Base-by-base conservation (phyloP, 2,113 vertebrate species). In the Nycticorax nycticorax region DNA sequence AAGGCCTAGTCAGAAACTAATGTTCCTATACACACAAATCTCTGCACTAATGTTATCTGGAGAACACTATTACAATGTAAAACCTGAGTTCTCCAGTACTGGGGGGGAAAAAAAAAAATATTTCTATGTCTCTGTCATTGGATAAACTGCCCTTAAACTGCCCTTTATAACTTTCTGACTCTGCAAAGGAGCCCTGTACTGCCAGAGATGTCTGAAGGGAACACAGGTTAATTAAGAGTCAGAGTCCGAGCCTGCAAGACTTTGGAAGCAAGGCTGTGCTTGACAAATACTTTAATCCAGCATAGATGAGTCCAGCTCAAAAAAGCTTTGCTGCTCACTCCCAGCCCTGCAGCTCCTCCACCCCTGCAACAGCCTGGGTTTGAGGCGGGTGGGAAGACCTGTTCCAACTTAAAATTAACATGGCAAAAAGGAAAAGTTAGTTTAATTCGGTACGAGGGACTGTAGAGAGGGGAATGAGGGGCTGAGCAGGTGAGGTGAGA, bases 361-460 rank as follows among this genome's bases (percentile, higher is more conserved):
- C 14, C 16, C 30, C 16, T 59, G 30, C 32, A 43, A n/a, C 39
- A 69, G 8, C 10, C 21, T 48, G 35, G 14, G 9, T 62, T 33
- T 2, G 0, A 53, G 10, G 3, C 1, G 2, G 41, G 35, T 27
- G 27, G 45, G 16, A 74, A 17, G 39, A 57, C 23, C 6, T 37
- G 15, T 30, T 80, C 12, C 27, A 53, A 33, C 3, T 10, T 84
- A 60, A 69, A 69, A 66, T 68, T 33, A 53, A 30, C 5, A 9
- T 27, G 10, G 5, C 23, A 67, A 74, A 66, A 77, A 28, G 4
- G 7, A 59, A 89, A 60, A 92, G 15, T 0, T 3, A 52, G 15
- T 73, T 66, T n/a, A 59, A 28, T 90, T 63, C 59, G 6, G 3
- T 41, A 30, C 0, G 1, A 85, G 21, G n/a, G 85, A 55, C 24